Evolutionary conservation across 2,113 vertebrate species (phyloP).

Genomic region (Arvicanthis niloticus): DNA sequence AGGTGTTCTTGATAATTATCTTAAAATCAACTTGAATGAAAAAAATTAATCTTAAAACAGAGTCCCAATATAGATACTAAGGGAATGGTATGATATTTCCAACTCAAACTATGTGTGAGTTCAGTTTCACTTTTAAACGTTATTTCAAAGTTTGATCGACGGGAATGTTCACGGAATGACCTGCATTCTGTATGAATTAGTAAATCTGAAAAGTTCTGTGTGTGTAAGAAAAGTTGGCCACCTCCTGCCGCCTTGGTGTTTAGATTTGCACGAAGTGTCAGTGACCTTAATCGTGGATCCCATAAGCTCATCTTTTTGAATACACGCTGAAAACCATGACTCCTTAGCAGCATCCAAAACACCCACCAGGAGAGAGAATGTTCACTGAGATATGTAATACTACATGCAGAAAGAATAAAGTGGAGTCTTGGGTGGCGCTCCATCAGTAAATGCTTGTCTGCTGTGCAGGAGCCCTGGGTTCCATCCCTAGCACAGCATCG

Average conservation of each 20-base stretch:
- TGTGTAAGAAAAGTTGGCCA: not conserved
- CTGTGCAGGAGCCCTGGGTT: not conserved
- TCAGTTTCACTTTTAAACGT: constrained; percentile 1
- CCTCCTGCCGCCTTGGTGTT: not conserved
- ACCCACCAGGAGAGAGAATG: not conserved
- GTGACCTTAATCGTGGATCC: not conserved
- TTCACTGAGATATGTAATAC: not conserved
- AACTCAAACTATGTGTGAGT: not conserved
- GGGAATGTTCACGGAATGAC: not conserved
- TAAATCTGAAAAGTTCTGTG: not conserved
- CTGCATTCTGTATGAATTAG: not conserved
- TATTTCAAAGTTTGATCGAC: not conserved
- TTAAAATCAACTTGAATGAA: constrained; percentile 26
- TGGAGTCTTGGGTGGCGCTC: not conserved
- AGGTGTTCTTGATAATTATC: constrained; percentile 23
- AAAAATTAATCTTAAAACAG: constrained; percentile 44
- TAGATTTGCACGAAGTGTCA: not conserved
- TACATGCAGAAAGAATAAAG: not conserved
- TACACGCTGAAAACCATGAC: not conserved
- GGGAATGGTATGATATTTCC: not conserved
- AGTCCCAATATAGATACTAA: not conserved
- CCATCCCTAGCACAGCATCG: not conserved
- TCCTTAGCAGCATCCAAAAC: constrained; percentile 2
- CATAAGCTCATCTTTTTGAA: not conserved
- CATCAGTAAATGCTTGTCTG: not conserved